These are phyloP conservation scores for Orycteropus afer DNA, from an alignment of 2,113 vertebrate species.

Conservation along the genomic window DNA sequence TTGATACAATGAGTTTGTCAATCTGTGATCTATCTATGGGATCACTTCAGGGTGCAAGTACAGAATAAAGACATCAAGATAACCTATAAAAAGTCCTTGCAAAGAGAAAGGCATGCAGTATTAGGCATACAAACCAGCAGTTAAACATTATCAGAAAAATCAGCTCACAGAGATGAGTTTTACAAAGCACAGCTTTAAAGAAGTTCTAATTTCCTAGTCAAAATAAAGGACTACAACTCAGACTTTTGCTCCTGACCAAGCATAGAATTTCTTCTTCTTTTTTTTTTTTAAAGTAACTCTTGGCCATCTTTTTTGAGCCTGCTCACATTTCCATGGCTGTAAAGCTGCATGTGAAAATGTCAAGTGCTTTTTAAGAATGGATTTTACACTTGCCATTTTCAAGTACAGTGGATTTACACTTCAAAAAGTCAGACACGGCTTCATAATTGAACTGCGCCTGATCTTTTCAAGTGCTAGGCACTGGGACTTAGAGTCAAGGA, in stretches of 20 bases:
- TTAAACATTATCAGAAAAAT: neutral
- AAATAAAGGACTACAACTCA: conserved; percentile 55
- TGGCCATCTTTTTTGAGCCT: conserved; percentile 42
- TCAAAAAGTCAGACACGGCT: conserved; percentile 74
- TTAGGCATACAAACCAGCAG: neutral
- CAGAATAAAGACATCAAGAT: neutral
- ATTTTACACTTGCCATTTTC: conserved; percentile 83
- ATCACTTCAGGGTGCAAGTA: neutral
- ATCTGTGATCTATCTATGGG: neutral
- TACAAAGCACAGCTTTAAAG: conserved; percentile 17
- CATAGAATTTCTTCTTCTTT: neutral
- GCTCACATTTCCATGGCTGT: conserved; percentile 64
- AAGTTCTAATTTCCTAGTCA: conserved; percentile 45
- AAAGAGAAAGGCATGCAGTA: neutral
- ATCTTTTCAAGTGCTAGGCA: conserved; percentile 71
- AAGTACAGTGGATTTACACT: conserved; percentile 79
- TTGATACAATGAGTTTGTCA: neutral
- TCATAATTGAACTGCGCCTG: conserved; percentile 77
- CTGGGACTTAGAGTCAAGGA: conserved; percentile 68
- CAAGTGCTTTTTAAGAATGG: conserved; percentile 80
- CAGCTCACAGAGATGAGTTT: neutral
- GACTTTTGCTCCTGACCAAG: conserved; percentile 8
- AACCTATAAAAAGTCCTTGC: neutral
- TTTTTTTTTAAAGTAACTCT: neutral
- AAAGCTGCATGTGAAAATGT: conserved; percentile 80